Percentiles rank a stretch among this genome's conserved stretches.
Conservation (phyloP, 2,888 invertebrate genomes). For the Gari tellinella region DNA sequence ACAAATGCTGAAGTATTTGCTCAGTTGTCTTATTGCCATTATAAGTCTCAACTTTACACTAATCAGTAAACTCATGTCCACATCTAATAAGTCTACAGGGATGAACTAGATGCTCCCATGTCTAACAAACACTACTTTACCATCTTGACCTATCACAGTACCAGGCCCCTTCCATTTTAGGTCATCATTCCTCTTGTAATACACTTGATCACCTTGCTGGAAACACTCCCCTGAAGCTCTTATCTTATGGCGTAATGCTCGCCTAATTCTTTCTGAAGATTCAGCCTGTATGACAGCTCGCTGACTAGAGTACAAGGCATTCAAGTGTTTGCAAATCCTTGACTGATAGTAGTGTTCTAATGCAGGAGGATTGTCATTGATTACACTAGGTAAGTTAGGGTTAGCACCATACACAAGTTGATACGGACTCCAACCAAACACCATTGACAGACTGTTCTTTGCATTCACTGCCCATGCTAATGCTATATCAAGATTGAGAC, state of each 20-base stretch:
- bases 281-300: conserved; percentile 39
- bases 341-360: conserved; percentile 13
- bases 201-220: conserved; percentile 49
- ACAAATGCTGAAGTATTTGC: neutral
- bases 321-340: conserved; percentile 42
- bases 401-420: conserved; percentile 42
- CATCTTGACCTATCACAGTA: conserved; percentile 57
- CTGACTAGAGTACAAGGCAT: conserved; percentile 38
- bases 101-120: conserved; percentile 55
- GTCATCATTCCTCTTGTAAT: conserved; percentile 51
- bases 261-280: conserved; percentile 44
- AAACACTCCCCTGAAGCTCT: conserved; percentile 30
- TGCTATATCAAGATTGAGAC: conserved; percentile 30
- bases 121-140: conserved; percentile 56
- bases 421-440: conserved; percentile 37
- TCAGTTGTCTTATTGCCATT: neutral
- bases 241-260: conserved; percentile 42
- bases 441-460: conserved; percentile 34
- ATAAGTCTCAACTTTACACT: neutral
- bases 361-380: conserved; percentile 26
- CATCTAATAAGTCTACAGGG: conserved; percentile 40
- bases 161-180: conserved; percentile 58
- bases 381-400: conserved; percentile 37
- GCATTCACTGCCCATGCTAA: conserved; percentile 41
- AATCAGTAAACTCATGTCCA: conserved; percentile 18